These are phyloP conservation scores for Drosophila littoralis DNA, from an alignment of 1,140 invertebrate genomes.

Conservation along the genomic window DNA sequence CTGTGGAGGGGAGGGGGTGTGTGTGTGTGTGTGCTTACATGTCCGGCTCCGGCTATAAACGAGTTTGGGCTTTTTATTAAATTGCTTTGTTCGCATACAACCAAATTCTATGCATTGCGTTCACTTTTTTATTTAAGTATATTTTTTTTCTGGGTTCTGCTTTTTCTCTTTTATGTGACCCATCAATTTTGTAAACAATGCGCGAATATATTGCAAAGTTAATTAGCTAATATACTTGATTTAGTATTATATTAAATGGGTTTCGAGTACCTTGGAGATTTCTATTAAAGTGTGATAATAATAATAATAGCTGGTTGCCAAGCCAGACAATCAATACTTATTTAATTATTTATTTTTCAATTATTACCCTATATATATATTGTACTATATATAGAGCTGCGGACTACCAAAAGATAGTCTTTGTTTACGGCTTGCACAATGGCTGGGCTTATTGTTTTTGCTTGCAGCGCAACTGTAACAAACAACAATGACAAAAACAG, in stretches of 20 bases:
- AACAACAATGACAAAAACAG: slow-evolving; percentile 60
- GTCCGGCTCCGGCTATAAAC: slow-evolving; percentile 45
- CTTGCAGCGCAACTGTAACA: slow-evolving; percentile 60
- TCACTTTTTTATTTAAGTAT: slow-evolving; percentile 23
- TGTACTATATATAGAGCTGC: background rate
- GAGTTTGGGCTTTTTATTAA: slow-evolving; percentile 29
- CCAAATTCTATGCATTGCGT: slow-evolving; percentile 43
- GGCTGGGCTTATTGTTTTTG: slow-evolving; percentile 34
- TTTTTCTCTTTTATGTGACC: slow-evolving; percentile 18
- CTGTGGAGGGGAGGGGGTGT: background rate
- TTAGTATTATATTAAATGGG: too few relatives aligned
- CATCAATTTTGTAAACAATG: slow-evolving; percentile 36
- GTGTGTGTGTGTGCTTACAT: slow-evolving; percentile 22
- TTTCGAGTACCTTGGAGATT: too few relatives aligned
- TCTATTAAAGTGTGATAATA: too few relatives aligned
- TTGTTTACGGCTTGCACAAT: slow-evolving; percentile 60
- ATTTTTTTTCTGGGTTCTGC: slow-evolving; percentile 8
- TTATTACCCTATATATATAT: background rate
- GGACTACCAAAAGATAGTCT: slow-evolving; percentile 9
- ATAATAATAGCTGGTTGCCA: too few relatives aligned
- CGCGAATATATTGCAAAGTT: slow-evolving; percentile 15
- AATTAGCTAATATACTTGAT: slow-evolving; percentile 5
- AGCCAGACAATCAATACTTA: background rate
- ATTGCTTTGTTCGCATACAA: slow-evolving; percentile 34
- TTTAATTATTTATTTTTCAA: background rate